A percentile compares a stretch with the other conserved stretches of the same genome.
These are phyloP conservation scores for Marronus borbonicus DNA, from an alignment of 2,888 invertebrate genomes.

Conservation along the genomic window DNA sequence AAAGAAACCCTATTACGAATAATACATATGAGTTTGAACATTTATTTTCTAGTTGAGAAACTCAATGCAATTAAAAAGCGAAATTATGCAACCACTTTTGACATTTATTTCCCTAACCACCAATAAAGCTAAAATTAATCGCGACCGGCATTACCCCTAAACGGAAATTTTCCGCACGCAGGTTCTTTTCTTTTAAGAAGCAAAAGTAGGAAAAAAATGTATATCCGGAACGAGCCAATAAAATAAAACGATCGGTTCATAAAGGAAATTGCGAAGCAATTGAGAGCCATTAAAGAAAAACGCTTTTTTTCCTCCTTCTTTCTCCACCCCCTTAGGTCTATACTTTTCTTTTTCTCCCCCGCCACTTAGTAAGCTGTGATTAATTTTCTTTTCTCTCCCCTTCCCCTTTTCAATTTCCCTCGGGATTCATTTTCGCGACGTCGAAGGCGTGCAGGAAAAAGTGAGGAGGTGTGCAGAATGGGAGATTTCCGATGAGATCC, in stretches of 20 bases:
- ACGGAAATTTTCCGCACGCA: too few relatives aligned
- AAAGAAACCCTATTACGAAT: too few relatives aligned
- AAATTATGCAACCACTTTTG: too few relatives aligned
- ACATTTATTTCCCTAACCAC: too few relatives aligned
- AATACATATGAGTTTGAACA: too few relatives aligned
- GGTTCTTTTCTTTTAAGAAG: too few relatives aligned
- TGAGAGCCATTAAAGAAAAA: neutral
- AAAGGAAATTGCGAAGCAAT: slow-evolving; percentile 19
- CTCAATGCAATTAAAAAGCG: too few relatives aligned
- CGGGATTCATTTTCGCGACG: slow-evolving; percentile 6
- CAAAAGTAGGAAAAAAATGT: neutral
- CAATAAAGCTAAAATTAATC: too few relatives aligned
- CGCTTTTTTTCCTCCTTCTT: neutral
- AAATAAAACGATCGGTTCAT: slow-evolving; percentile 6
- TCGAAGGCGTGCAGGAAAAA: neutral
- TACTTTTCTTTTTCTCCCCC: neutral
- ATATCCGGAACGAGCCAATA: neutral
- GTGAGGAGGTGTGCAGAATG: neutral
- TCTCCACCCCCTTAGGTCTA: too few relatives aligned
- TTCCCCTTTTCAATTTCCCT: neutral
- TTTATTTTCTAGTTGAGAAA: too few relatives aligned
- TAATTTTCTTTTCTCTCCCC: slow-evolving; percentile 2
- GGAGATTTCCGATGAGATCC: neutral
- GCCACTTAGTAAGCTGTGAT: slow-evolving; percentile 2
- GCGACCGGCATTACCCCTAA: too few relatives aligned